phyloP scores from a whole-genome alignment of 1,140 invertebrate species.

The Berghia stephanieae region DNA sequence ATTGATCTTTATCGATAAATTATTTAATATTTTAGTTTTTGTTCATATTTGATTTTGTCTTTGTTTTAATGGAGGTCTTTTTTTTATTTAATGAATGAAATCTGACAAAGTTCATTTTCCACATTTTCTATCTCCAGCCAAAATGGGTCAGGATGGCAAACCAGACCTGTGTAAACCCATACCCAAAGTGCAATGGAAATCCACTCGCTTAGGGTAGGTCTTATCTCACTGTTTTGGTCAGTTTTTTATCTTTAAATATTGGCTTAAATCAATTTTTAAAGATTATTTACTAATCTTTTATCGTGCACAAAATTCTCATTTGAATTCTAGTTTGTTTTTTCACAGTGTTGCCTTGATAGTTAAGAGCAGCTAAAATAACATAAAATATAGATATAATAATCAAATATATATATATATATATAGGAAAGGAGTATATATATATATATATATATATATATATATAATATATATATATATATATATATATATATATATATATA shows the following conservation, averaged over 20 bases:
- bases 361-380: too few species aligned
- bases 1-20: neutral
- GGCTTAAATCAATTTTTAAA: neutral
- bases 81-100: neutral
- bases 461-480: too few species aligned
- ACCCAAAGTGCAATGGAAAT: conserved; percentile 94
- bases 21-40: neutral
- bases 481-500: too few species aligned
- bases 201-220: conserved; percentile 84
- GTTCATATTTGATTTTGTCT: conserved; percentile 1
- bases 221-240: too few species aligned
- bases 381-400: too few species aligned
- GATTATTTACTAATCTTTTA: neutral
- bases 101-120: neutral
- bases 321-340: too few species aligned
- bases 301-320: too few species aligned
- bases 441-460: too few species aligned
- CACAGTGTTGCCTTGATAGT: too few species aligned
- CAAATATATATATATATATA: too few species aligned
- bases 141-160: conserved; percentile 76
- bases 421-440: too few species aligned
- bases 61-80: too few species aligned
- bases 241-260: neutral
- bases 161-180: conserved; percentile 79
- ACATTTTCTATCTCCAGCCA: conserved; percentile 74